These are phyloP conservation scores for Brachionus paranguensis DNA, from an alignment of 1,140 invertebrate species.

Conservation along the genomic window DNA sequence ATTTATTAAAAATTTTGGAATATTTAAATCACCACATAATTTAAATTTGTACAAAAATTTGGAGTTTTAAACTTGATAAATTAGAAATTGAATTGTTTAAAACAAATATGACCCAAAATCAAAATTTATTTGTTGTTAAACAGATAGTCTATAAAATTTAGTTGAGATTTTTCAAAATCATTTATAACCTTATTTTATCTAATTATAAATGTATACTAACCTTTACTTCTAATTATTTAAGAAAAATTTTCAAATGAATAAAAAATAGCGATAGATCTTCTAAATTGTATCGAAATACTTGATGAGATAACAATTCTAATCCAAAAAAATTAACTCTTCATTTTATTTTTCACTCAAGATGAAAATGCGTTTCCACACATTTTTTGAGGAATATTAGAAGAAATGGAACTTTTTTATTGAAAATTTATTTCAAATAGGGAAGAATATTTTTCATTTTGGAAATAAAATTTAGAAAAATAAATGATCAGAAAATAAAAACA, in stretches of 20 bases:
- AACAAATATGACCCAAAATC: background rate
- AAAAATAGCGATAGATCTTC: background rate
- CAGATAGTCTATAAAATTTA: background rate
- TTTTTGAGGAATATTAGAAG: background rate
- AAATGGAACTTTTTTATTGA: background rate
- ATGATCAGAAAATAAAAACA: background rate
- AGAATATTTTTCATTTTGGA: background rate
- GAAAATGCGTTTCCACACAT: background rate
- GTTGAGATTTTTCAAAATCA: background rate
- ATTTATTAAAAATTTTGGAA: background rate
- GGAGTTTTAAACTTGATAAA: background rate
- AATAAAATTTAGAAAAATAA: background rate
- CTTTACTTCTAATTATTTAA: background rate
- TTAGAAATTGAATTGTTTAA: background rate
- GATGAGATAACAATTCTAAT: background rate
- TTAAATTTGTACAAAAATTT: background rate
- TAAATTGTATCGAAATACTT: background rate
- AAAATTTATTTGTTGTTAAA: background rate
- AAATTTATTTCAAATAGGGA: background rate
- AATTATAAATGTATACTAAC: background rate
- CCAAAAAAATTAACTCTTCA: background rate
- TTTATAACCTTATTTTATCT: background rate
- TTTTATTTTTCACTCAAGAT: background rate
- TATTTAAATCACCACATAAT: background rate
- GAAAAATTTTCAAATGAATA: background rate